Evolutionary conservation across 1,140 invertebrate genomes (phyloP), one percentile per base, ranked within the genome.

Genomic region (Anastrepha obliqua): DNA sequence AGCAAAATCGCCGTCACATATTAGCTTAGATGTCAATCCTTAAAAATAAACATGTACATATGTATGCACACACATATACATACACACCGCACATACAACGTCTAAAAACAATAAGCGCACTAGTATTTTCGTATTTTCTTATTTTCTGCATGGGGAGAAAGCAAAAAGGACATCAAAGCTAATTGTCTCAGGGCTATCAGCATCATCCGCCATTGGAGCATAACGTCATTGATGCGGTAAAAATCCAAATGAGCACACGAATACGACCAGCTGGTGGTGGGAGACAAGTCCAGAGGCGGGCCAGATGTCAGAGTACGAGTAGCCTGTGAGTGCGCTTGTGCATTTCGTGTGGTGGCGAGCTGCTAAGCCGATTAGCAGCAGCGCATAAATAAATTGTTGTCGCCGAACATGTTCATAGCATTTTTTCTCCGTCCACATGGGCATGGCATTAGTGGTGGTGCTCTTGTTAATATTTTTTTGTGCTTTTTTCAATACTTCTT

Each of bases 21-120:
- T 81, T 81, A 81, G 74, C 74, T 81, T 81, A 81, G 74, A 81
- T 81, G 74, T 81, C 74, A 81, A 81, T 29, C 47, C 47, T 9
- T n/a, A 17, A 55, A 42, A 4, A 51, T 44, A 47, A 44, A 47
- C 44, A 74, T 47, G 44, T 51, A n/a, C n/a, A 67, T 29, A 67
- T 5, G 5, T n/a, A n/a, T 64, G 11, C 5, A 64, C 60, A 64
- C 17, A 67, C 3, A 67, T 39, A 29, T 39, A 67, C 39, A 39
- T 29, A 29, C 29, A 29, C 29, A 29, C 29, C 29, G 1, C 29
- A 29, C 29, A 29, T 29, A 29, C 29, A 29, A 29, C 29, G 29
- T 29, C 29, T 29, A 29, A 29, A 29, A 29, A 29, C 29, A 29
- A 29, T 29, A 29, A 29, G 29, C 29, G 29, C 29, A 29, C 29